phyloP scores from a whole-genome alignment of 2,113 vertebrate species.

The Sphaerodactylus townsendi region DNA sequence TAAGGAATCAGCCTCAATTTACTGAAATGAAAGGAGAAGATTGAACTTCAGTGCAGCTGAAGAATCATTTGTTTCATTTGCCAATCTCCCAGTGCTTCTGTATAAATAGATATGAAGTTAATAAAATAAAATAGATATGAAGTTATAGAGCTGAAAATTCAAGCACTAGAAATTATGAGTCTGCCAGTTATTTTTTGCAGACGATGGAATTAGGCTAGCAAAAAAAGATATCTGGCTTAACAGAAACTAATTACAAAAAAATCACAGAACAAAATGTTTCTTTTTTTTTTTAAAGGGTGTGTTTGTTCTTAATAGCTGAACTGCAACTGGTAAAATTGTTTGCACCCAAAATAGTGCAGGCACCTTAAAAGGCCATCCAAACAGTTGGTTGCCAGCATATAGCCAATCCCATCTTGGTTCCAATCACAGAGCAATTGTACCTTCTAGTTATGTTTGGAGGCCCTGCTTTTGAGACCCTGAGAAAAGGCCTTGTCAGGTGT shows the following conservation, averaged over 20 bases:
- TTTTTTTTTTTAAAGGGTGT: conserved; percentile 35
- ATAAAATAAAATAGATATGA: conserved; percentile 59
- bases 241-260: conserved; percentile 22
- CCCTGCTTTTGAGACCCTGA: too few relatives aligned
- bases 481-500: too few relatives aligned
- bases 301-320: too few relatives aligned
- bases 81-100: conserved; percentile 49
- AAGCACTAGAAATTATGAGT: conserved; percentile 44
- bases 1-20: conserved; percentile 53
- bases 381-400: too few relatives aligned
- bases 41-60: conserved; percentile 53
- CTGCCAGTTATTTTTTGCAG: conserved; percentile 57
- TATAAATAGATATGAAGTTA: conserved; percentile 56
- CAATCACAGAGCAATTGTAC: too few relatives aligned
- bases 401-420: too few relatives aligned
- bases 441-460: too few relatives aligned
- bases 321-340: too few relatives aligned
- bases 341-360: too few relatives aligned
- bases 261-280: conserved; percentile 48
- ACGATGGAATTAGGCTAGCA: conserved; percentile 50
- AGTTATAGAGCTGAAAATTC: conserved; percentile 65
- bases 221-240: conserved; percentile 32
- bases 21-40: conserved; percentile 62
- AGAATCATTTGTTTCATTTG: conserved; percentile 59
- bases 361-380: too few relatives aligned